Evolutionary conservation across 2,113 vertebrate genomes (phyloP).

Genomic region (Cyanoliseus patagonus): DNA sequence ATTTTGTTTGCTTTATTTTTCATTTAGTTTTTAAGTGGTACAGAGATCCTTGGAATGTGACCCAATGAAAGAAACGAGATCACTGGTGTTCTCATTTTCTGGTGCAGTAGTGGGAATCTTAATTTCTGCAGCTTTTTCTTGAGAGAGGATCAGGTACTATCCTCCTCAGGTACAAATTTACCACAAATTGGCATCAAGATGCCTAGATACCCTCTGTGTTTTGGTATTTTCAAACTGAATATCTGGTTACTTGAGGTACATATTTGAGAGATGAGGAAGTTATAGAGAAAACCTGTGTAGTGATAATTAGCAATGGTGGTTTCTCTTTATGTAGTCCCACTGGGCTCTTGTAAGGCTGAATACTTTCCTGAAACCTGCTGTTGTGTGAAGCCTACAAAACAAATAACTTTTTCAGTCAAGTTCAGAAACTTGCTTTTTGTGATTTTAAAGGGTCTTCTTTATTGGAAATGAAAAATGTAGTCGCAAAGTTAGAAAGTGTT

Average conservation of each 20-base stretch:
- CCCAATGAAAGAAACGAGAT: not conserved
- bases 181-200: not conserved
- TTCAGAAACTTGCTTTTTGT: not conserved
- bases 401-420: not conserved
- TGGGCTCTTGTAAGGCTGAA: not conserved
- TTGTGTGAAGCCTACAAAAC: not conserved
- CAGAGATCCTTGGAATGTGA: not conserved
- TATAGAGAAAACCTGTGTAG: not conserved
- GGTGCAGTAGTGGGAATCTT: not conserved
- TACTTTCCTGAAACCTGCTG: not conserved
- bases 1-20: not conserved
- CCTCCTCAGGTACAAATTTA: not conserved
- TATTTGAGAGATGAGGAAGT: not conserved
- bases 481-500: not conserved
- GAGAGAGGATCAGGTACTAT: not conserved
- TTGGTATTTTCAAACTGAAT: not conserved
- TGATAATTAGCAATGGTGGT: not conserved
- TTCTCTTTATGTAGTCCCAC: not conserved
- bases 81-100: not conserved
- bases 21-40: not conserved
- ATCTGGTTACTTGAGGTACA: not conserved
- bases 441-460: not conserved
- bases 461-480: not conserved
- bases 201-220: not conserved
- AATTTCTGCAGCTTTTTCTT: not conserved